Evolutionary conservation across 2,888 invertebrate genomes (phyloP).

Genomic region (Lumbricus terrestris): DNA sequence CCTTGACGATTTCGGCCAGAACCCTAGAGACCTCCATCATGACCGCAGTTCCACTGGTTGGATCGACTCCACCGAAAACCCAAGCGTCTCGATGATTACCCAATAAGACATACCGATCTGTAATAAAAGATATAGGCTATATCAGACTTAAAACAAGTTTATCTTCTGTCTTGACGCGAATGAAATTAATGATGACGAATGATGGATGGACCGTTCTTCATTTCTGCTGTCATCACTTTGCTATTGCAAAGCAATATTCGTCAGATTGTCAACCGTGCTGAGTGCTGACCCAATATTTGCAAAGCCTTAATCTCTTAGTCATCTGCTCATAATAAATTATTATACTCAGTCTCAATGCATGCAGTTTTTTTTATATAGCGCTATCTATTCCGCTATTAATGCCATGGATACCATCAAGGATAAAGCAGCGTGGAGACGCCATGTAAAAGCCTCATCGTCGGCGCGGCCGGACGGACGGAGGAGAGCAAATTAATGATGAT

Average conservation of each 20-base stretch:
- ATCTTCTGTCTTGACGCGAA: background rate
- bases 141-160: background rate
- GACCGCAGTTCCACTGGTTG: constrained; percentile 62
- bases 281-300: background rate
- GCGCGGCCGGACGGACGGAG: no score
- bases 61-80: constrained; percentile 61
- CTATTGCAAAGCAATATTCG: background rate
- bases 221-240: no score
- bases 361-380: no score
- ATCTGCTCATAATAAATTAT: no score
- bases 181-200: background rate
- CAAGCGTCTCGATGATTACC: constrained; percentile 64
- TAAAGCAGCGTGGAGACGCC: no score
- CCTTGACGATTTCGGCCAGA: constrained; percentile 50
- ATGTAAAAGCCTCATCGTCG: no score
- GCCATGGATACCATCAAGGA: no score
- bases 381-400: no score
- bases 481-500: no score
- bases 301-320: background rate
- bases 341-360: no score
- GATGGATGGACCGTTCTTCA: no score
- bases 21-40: constrained; percentile 60
- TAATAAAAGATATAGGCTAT: background rate
- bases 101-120: constrained; percentile 62
- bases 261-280: background rate